These are phyloP conservation scores for Macaria liturata DNA, from an alignment of 2,888 invertebrate genomes.

Conservation along the genomic window DNA sequence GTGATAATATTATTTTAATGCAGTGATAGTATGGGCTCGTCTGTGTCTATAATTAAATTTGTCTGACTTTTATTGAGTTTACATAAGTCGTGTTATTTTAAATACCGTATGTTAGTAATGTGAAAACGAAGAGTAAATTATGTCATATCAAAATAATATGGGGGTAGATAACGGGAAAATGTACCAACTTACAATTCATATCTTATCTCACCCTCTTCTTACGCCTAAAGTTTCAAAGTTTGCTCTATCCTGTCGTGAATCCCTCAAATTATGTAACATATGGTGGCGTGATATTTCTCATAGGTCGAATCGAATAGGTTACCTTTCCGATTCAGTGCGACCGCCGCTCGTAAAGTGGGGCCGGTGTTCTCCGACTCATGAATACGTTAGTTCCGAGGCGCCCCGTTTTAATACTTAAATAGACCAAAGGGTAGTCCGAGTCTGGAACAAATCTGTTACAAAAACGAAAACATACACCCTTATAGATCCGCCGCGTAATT, in stretches of 20 bases:
- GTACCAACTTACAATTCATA: too few relatives aligned
- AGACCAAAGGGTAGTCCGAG: conserved; percentile 54
- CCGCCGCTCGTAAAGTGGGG: conserved; percentile 73
- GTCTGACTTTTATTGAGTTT: too few relatives aligned
- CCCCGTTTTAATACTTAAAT: conserved; percentile 76
- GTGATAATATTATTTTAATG: too few relatives aligned
- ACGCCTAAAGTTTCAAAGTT: conserved; percentile 20
- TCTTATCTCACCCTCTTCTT: too few relatives aligned
- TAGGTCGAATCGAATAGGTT: conserved; percentile 58
- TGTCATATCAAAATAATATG: too few relatives aligned
- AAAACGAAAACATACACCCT: conserved; percentile 29
- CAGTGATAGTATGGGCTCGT: too few relatives aligned
- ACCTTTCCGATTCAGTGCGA: conserved; percentile 74
- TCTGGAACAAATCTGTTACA: conserved; percentile 34
- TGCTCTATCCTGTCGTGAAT: conserved; percentile 44
- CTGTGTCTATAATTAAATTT: too few relatives aligned
- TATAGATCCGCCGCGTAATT: conserved; percentile 22
- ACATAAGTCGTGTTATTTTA: too few relatives aligned
- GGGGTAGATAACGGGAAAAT: too few relatives aligned
- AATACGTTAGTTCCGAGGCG: conserved; percentile 72
- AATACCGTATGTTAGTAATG: too few relatives aligned
- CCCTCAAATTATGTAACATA: conserved; percentile 62
- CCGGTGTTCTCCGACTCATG: conserved; percentile 74
- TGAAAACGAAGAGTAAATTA: too few relatives aligned
- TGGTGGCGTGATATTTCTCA: conserved; percentile 64